Percentiles rank a stretch among this genome's conserved stretches.
phyloP scores from a whole-genome alignment of 1,140 invertebrate species.

The Pseudoatta argentina region DNA sequence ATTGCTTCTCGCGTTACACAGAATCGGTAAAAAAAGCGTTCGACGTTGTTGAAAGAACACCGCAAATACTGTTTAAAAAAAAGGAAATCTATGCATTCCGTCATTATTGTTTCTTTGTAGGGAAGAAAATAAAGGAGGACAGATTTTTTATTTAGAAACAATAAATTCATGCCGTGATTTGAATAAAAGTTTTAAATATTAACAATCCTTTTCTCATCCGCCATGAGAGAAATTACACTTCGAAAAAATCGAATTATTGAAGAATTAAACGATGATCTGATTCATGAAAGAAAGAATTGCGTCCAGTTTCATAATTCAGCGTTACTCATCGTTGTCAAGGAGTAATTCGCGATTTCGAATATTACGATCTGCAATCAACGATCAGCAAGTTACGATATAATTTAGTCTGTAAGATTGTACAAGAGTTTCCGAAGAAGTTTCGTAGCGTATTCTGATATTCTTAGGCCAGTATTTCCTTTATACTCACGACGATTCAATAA shows the following conservation, averaged over 20 bases:
- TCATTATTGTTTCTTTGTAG: slow-evolving; percentile 11
- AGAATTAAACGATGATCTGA: slow-evolving; percentile 27
- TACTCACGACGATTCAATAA: slow-evolving; percentile 13
- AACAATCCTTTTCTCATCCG: slow-evolving; percentile 54
- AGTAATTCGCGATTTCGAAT: slow-evolving; percentile 7
- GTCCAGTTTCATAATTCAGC: slow-evolving; percentile 11
- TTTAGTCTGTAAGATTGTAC: slow-evolving; percentile 29
- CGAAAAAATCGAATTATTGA: not conserved
- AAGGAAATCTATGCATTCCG: slow-evolving; percentile 17
- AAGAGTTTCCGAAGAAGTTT: not conserved
- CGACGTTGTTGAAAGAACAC: slow-evolving; percentile 10
- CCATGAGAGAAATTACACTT: slow-evolving; percentile 6
- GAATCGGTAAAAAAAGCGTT: slow-evolving; percentile 8
- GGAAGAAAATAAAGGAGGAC: slow-evolving; percentile 15
- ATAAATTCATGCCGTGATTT: slow-evolving; percentile 67
- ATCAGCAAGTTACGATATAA: slow-evolving; percentile 26
- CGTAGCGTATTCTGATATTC: slow-evolving; percentile 48
- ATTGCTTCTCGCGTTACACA: slow-evolving; percentile 55
- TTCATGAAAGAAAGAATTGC: slow-evolving; percentile 20
- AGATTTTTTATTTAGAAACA: slow-evolving; percentile 62
- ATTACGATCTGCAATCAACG: slow-evolving; percentile 42
- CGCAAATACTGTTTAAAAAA: slow-evolving; percentile 11
- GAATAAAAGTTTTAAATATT: slow-evolving; percentile 63
- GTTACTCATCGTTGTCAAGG: not conserved
- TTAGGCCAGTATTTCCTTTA: slow-evolving; percentile 53